Evolutionary conservation across 2,797 vertebrate species (phyloP).

Genomic region (Coendou prehensilis): DNA sequence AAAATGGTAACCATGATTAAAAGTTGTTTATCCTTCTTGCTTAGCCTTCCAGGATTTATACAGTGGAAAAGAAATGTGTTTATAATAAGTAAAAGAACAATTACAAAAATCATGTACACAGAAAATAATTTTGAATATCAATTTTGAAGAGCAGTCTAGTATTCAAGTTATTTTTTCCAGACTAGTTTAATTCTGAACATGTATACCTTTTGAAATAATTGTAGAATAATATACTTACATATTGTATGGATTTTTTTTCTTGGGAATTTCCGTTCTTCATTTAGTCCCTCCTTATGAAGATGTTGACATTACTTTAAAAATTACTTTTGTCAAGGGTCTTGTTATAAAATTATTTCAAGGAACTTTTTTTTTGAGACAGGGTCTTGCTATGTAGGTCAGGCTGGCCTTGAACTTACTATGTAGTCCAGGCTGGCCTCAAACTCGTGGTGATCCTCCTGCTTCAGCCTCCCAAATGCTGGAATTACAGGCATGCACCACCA

Average conservation of each 20-base stretch:
- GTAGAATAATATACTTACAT: not conserved
- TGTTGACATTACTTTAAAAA: conserved; percentile 53
- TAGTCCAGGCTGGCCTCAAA: not conserved
- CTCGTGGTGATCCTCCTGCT: not conserved
- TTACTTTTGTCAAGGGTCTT: conserved; percentile 54
- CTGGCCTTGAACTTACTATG: not conserved
- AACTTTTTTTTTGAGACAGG: conserved; percentile 2
- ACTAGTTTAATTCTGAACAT: not conserved
- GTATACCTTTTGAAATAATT: not conserved
- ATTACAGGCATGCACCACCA: not conserved
- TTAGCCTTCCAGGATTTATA: not conserved
- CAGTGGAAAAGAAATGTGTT: not conserved
- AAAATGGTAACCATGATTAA: not conserved
- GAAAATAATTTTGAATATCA: conserved; percentile 60
- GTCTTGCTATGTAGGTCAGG: not conserved
- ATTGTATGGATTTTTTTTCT: conserved; percentile 1
- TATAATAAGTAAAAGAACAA: not conserved
- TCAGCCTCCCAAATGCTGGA: not conserved
- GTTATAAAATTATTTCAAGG: conserved; percentile 70
- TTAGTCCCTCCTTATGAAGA: conserved; percentile 44
- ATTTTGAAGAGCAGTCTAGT: conserved; percentile 35
- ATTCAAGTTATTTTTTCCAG: conserved; percentile 58
- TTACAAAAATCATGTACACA: not conserved
- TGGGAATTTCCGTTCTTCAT: not conserved
- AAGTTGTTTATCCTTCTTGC: not conserved